A percentile compares a stretch with the other conserved stretches of the same genome.
These are phyloP conservation scores for Chironomus riparius DNA, from an alignment of 2,888 invertebrate species.

Conservation along the genomic window DNA sequence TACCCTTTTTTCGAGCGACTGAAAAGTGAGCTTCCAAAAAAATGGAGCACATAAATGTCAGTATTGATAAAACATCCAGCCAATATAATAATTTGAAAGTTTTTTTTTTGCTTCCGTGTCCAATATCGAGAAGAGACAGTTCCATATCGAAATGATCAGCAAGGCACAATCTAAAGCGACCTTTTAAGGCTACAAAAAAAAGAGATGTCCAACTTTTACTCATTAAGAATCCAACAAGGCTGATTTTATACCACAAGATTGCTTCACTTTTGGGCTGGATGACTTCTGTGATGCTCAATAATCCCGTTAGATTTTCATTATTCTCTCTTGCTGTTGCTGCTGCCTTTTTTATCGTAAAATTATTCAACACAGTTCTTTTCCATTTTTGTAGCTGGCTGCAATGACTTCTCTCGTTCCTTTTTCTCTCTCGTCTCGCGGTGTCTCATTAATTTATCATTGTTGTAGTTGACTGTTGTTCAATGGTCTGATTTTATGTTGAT, in stretches of 20 bases:
- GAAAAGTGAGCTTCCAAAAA: neutral
- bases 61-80: neutral
- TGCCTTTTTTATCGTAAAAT: neutral
- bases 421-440: neutral
- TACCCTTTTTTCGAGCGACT: neutral
- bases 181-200: neutral
- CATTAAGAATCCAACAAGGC: neutral
- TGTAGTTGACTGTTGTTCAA: neutral
- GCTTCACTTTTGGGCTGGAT: neutral
- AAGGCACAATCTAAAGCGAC: neutral
- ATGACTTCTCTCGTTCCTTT: neutral
- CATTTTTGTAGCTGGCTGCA: neutral
- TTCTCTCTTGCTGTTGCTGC: neutral
- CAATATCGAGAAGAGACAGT: neutral
- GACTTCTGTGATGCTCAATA: neutral
- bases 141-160: neutral
- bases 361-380: neutral
- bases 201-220: neutral
- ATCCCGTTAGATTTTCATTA: neutral
- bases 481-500: neutral
- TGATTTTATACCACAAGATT: neutral
- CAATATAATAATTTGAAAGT: neutral
- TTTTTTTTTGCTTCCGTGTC: neutral
- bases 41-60: neutral
- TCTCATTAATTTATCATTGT: neutral